These are phyloP conservation scores for Alviniconcha marisindica DNA, from an alignment of 1,140 invertebrate genomes.

Conservation along the genomic window DNA sequence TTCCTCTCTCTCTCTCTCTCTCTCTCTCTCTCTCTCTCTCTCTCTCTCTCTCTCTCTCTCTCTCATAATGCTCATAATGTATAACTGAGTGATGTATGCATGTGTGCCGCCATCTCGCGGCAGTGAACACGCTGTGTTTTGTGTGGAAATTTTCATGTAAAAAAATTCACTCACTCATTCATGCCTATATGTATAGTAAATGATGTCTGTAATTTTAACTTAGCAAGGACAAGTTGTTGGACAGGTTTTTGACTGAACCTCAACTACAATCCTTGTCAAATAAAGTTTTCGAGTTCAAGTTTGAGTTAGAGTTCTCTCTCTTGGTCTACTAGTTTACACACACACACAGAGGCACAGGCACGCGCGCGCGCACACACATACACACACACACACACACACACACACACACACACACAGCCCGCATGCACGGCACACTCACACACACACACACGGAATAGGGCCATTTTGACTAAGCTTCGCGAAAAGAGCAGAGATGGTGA, in stretches of 20 bases:
- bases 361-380: neutral
- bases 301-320: neutral
- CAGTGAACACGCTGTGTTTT: too few species aligned
- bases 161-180: too few species aligned
- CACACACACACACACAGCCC: neutral
- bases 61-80: too few species aligned
- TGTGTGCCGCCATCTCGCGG: too few species aligned
- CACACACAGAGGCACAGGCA: neutral
- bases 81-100: too few species aligned
- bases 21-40: too few species aligned
- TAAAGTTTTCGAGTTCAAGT: neutral
- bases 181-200: too few species aligned
- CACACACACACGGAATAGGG: neutral
- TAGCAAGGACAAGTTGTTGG: neutral
- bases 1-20: too few species aligned
- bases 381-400: slow-evolving; percentile 1
- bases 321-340: too few species aligned
- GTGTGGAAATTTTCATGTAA: too few species aligned
- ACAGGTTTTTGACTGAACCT: neutral
- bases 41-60: too few species aligned
- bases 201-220: too few species aligned
- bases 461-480: neutral
- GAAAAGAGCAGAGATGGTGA: neutral
- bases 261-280: neutral
- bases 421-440: neutral